Evolutionary conservation across 1,140 invertebrate species (phyloP).

Genomic region (Saccostrea echinata): DNA sequence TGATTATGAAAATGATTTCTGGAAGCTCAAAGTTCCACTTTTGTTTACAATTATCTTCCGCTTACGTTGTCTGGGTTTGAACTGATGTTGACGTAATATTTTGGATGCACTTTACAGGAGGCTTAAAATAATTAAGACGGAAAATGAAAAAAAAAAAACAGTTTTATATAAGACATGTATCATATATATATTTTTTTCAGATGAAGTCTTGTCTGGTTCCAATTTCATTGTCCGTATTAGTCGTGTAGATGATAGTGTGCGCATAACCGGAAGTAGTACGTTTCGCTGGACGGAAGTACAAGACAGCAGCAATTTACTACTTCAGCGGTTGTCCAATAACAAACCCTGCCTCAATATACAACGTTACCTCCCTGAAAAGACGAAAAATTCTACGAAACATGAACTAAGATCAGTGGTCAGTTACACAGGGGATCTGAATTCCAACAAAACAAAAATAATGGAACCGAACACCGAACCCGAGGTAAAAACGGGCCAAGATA

Average conservation of each 20-base stretch:
- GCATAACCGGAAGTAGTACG: neutral
- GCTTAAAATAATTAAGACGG: too few relatives aligned
- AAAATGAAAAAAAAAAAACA: too few relatives aligned
- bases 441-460: neutral
- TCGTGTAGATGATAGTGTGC: neutral
- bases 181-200: neutral
- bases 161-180: too few relatives aligned
- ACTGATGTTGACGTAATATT: too few relatives aligned
- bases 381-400: neutral
- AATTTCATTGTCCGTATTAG: neutral
- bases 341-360: neutral
- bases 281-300: neutral
- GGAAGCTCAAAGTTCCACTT: too few relatives aligned
- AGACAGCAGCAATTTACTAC: neutral
- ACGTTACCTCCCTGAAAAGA: neutral
- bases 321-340: neutral
- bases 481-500: neutral
- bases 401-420: neutral
- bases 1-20: too few relatives aligned
- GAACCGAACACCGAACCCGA: neutral
- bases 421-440: slow-evolving; percentile 3
- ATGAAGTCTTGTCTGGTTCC: neutral
- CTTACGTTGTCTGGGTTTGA: too few relatives aligned
- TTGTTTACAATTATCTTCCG: too few relatives aligned
- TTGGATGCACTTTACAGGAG: too few relatives aligned